Conservation (phyloP, 30 jellyfish, hydroid and myxozoan genomes). For the Pseudorhiza aurosa region DNA sequence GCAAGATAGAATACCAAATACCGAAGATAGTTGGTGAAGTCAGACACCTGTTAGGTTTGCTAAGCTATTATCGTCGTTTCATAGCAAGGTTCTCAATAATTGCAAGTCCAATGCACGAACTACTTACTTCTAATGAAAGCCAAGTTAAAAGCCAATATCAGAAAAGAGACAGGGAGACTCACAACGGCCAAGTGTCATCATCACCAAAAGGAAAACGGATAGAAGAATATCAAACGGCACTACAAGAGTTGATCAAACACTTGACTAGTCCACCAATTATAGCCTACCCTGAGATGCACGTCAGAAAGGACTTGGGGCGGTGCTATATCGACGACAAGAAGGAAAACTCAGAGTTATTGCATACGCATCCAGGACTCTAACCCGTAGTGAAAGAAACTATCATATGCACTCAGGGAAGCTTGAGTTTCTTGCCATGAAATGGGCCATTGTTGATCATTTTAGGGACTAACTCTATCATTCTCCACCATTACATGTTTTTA, state of each 20-base stretch:
- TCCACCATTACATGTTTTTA: slow-evolving; percentile 38
- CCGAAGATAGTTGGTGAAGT: slow-evolving; percentile 47
- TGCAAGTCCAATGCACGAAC: slow-evolving; percentile 51
- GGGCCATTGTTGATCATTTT: slow-evolving; percentile 55
- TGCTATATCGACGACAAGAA: slow-evolving; percentile 41
- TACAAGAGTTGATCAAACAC: slow-evolving; percentile 20
- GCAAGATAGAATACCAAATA: slow-evolving; percentile 49
- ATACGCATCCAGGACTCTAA: slow-evolving; percentile 40
- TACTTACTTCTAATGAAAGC: slow-evolving; percentile 27
- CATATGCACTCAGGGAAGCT: slow-evolving; percentile 56
- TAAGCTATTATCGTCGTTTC: slow-evolving; percentile 52
- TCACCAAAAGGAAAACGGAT: slow-evolving; percentile 25
- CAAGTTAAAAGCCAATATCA: neutral
- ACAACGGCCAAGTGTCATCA: slow-evolving; percentile 52
- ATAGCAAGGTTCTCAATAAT: slow-evolving; percentile 46
- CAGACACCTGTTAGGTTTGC: slow-evolving; percentile 59
- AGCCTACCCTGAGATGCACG: slow-evolving; percentile 65
- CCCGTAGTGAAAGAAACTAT: slow-evolving; percentile 46
- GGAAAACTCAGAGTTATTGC: slow-evolving; percentile 51
- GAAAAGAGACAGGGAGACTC: neutral
- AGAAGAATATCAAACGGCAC: slow-evolving; percentile 43
- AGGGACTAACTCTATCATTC: slow-evolving; percentile 54
- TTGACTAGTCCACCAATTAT: slow-evolving; percentile 46
- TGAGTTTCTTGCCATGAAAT: slow-evolving; percentile 68
- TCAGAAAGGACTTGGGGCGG: slow-evolving; percentile 51